These are phyloP conservation scores for Acleris emargana DNA, from an alignment of 2,888 invertebrate species.

Conservation along the genomic window DNA sequence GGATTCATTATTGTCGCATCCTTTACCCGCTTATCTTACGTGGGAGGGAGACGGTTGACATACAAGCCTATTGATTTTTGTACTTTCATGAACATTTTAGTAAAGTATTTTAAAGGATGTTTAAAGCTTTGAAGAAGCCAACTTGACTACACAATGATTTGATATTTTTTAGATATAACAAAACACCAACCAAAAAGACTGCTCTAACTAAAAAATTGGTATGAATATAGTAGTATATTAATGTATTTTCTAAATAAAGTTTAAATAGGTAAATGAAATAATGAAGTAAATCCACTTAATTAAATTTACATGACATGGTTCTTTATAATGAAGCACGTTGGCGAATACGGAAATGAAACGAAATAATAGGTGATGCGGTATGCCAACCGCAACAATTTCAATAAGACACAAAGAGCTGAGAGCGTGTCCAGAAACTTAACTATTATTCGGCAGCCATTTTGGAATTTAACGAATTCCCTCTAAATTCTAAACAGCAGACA, in stretches of 20 bases:
- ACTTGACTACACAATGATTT: not conserved
- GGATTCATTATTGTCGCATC: slow-evolving; percentile 79
- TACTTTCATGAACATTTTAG: slow-evolving; percentile 18
- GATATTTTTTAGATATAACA: not conserved
- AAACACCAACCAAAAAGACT: too few species aligned
- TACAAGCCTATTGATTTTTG: slow-evolving; percentile 33
- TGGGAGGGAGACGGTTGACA: slow-evolving; percentile 39
- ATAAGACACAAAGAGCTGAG: slow-evolving; percentile 21
- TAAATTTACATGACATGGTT: not conserved
- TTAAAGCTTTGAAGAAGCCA: not conserved
- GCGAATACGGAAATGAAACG: too few species aligned
- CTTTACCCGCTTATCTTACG: slow-evolving; percentile 72
- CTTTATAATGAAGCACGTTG: too few species aligned
- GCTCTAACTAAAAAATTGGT: too few species aligned
- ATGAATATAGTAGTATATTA: too few species aligned
- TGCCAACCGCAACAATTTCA: slow-evolving; percentile 15
- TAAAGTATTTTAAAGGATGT: not conserved
- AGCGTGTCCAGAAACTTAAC: slow-evolving; percentile 40
- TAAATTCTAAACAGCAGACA: slow-evolving; percentile 32
- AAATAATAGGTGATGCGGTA: not conserved
- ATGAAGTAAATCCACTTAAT: not conserved
- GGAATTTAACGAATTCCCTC: slow-evolving; percentile 36
- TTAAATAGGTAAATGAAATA: not conserved
- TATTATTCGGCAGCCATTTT: slow-evolving; percentile 51
- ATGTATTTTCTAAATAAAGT: too few species aligned